A percentile compares a stretch with the other conserved stretches of the same genome.
Conservation (phyloP, 2,113 vertebrate species). For the Pygoscelis antarcticus region DNA sequence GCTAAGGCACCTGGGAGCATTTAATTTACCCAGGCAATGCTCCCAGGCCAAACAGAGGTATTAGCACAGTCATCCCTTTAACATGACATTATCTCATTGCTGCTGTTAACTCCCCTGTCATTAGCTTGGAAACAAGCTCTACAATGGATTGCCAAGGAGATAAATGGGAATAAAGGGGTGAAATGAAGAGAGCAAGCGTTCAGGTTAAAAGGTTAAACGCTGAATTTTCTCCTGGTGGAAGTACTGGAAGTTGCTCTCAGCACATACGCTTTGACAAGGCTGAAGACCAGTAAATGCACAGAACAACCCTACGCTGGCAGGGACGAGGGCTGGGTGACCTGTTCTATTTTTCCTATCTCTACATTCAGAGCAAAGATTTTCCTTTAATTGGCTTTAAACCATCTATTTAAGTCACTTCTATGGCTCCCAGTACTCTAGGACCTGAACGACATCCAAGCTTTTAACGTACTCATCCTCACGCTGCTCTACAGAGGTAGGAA, state of each 20-base stretch:
- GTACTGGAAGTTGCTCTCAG: neutral
- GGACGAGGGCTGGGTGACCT: neutral
- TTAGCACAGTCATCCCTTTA: neutral
- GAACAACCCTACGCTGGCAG: neutral
- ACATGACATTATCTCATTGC: neutral
- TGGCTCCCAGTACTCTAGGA: neutral
- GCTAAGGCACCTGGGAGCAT: neutral
- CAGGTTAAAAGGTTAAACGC: neutral
- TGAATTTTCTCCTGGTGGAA: neutral
- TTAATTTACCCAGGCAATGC: neutral
- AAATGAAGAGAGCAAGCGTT: neutral
- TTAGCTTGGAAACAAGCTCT: neutral
- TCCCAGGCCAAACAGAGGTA: constrained; percentile 12
- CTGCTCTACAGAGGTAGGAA: neutral
- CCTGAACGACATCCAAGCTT: neutral
- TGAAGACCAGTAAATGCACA: neutral
- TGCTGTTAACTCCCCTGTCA: neutral
- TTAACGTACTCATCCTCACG: neutral
- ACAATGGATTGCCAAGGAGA: neutral
- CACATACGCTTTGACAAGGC: neutral
- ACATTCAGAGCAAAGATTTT: neutral
- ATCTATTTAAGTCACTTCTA: neutral
- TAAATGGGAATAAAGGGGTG: neutral
- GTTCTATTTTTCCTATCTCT: neutral
- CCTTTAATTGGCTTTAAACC: constrained; percentile 13